Evolutionary conservation across 35 echinoderm and acorn worm species (phyloP), one percentile per base, ranked within the genome.

Genomic region (Strongylocentrotus purpuratus): DNA sequence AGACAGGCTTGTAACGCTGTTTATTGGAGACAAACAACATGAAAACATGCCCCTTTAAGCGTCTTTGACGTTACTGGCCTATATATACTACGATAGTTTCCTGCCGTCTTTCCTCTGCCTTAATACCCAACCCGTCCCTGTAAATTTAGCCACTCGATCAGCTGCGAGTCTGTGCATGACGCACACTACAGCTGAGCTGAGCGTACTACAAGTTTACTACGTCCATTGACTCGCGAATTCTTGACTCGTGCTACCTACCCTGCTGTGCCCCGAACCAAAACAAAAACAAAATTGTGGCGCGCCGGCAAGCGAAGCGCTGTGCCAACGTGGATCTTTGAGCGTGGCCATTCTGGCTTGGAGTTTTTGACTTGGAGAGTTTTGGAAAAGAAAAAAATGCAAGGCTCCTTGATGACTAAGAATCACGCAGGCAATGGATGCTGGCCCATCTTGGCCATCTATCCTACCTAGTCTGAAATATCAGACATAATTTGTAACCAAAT

Each of bases 51-150:
- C 48, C 91, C 46, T 93, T 93, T 93, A 93, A 50, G 91, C 91
- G 18, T 93, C 31, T 58, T 93, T 33, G 91, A 47, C 31, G 46
- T 50, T 46, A 58, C 48, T 93, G 48, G 91, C 91, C 91, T 93
- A 93, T 93, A 93, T 93, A 58, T 93, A 93, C 91, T 50, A 32
- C 91, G 48, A 31, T 50, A 93, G 46, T 58, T 93, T 93, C 91
- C 91, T 93, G 17, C 46, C 13, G 18, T 31, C 91, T 93, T 93
- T 93, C 91, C 91, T 58, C 32, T 55, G 0, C 17, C 48, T 93
- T 93, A 93, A 58, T 93, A 58, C 46, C n/a, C 45, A 4, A 58
- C 46, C n/a, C 45, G 7, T 13, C 46, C 46, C 32, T 55, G 31
- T 93, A 93, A 31, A 93, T 33, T 32, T 58, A 48, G 87, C 87